These are phyloP conservation scores for Romanogobio albipinnatus DNA, from an alignment of 2,113 vertebrate species.

Conservation along the genomic window DNA sequence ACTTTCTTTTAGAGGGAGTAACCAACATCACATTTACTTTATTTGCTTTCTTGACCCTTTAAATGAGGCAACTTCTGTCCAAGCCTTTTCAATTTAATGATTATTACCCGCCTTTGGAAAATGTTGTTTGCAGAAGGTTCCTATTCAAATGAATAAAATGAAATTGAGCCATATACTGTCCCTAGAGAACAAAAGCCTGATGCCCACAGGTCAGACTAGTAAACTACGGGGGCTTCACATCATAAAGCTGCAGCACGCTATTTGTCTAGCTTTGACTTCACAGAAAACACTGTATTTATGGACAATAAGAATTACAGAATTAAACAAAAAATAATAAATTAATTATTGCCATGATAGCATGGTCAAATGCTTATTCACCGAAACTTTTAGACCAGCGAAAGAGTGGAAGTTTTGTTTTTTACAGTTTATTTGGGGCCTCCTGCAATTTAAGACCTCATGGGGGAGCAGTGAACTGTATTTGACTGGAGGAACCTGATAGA, in stretches of 20 bases:
- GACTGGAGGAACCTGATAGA: slow-evolving; percentile 20
- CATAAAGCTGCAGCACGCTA: slow-evolving; percentile 17
- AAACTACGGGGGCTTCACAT: slow-evolving; percentile 5
- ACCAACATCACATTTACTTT: slow-evolving; percentile 27
- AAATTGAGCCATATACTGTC: slow-evolving; percentile 44
- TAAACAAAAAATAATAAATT: slow-evolving; percentile 14
- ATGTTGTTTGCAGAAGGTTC: slow-evolving; percentile 19
- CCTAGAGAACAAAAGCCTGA: slow-evolving; percentile 27
- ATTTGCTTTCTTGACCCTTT: slow-evolving; percentile 37
- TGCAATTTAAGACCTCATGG: neutral
- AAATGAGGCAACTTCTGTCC: neutral
- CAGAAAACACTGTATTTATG: slow-evolving; percentile 33
- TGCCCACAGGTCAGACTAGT: neutral
- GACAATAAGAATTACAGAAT: slow-evolving; percentile 14
- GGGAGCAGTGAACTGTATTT: slow-evolving; percentile 12
- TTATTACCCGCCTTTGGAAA: neutral
- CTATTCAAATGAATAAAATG: slow-evolving; percentile 37
- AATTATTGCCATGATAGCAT: neutral
- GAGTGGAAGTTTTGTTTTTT: neutral
- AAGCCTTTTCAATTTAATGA: slow-evolving; percentile 13
- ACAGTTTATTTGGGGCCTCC: neutral
- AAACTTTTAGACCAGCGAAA: neutral
- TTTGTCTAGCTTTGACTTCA: neutral
- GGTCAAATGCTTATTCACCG: neutral
- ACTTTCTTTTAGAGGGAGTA: slow-evolving; percentile 13